phyloP scores from a whole-genome alignment of 1,140 invertebrate species.

The Monomorium pharaonis region DNA sequence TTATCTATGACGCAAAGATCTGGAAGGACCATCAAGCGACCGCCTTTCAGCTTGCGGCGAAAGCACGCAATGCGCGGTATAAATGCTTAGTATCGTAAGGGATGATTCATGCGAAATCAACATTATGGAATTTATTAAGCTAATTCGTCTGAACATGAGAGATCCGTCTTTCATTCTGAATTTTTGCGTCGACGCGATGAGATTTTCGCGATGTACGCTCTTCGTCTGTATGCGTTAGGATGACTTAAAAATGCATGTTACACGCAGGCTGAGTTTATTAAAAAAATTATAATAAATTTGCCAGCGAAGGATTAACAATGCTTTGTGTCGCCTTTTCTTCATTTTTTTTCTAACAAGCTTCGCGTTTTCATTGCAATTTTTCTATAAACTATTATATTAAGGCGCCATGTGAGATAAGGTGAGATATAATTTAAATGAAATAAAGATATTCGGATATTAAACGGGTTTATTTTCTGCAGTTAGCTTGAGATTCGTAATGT shows the following conservation, averaged over 20 bases:
- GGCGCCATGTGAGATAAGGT: conserved; percentile 60
- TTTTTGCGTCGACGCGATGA: conserved; percentile 55
- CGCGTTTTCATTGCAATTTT: conserved; percentile 66
- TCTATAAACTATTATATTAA: conserved; percentile 66
- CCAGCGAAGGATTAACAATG: conserved; percentile 47
- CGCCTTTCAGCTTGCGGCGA: conserved; percentile 7
- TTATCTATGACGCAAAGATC: neutral
- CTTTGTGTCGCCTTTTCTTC: conserved; percentile 36
- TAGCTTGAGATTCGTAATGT: conserved; percentile 18
- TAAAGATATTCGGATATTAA: conserved; percentile 56
- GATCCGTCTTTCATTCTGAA: conserved; percentile 31
- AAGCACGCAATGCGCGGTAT: conserved; percentile 57
- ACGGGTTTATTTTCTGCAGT: conserved; percentile 36
- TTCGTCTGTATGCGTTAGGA: conserved; percentile 57
- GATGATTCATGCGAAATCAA: conserved; percentile 66
- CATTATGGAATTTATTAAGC: conserved; percentile 68
- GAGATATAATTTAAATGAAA: conserved; percentile 65
- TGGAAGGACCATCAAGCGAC: neutral
- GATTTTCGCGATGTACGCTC: conserved; percentile 52
- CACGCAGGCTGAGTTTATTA: conserved; percentile 63
- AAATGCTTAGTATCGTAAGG: conserved; percentile 73
- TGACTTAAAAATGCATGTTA: conserved; percentile 58
- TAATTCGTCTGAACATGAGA: conserved; percentile 11
- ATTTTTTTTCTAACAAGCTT: conserved; percentile 38
- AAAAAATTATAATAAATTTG: conserved; percentile 71